phyloP scores from a whole-genome alignment of 2,888 invertebrate genomes.

The Conomelus anceps region DNA sequence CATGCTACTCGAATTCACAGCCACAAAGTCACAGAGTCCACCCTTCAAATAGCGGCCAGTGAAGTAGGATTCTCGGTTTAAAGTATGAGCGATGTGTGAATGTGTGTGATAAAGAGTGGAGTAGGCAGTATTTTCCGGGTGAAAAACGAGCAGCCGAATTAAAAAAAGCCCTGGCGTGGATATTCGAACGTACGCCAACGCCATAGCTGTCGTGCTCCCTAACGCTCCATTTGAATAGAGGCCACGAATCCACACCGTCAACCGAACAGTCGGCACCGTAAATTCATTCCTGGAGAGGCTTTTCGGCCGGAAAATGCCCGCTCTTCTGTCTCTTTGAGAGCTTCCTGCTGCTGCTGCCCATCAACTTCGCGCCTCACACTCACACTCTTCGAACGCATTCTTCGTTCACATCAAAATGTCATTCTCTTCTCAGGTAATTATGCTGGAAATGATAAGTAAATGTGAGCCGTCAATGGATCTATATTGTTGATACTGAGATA shows the following conservation, averaged over 20 bases:
- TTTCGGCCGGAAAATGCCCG: background rate
- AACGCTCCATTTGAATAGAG: no score
- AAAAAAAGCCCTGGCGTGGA: background rate
- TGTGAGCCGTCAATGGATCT: background rate
- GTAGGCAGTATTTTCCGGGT: background rate
- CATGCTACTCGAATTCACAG: background rate
- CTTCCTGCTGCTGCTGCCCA: background rate
- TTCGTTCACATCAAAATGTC: background rate
- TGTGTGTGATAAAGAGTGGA: background rate
- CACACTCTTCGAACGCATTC: background rate
- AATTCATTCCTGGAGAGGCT: slow-evolving; percentile 8
- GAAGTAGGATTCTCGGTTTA: background rate
- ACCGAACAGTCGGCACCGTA: background rate
- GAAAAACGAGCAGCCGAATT: background rate
- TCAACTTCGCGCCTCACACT: background rate
- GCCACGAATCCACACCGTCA: background rate
- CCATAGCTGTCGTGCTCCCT: background rate
- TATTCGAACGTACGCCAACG: background rate
- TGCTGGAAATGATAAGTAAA: background rate
- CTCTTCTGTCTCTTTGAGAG: background rate
- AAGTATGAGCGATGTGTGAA: background rate
- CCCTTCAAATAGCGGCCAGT: background rate
- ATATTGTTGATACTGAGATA: no score
- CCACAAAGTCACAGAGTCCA: background rate
- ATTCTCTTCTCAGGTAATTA: background rate